These are phyloP conservation scores for Falco novaeseelandiae DNA, from an alignment of 2,797 vertebrate genomes.

Conservation along the genomic window DNA sequence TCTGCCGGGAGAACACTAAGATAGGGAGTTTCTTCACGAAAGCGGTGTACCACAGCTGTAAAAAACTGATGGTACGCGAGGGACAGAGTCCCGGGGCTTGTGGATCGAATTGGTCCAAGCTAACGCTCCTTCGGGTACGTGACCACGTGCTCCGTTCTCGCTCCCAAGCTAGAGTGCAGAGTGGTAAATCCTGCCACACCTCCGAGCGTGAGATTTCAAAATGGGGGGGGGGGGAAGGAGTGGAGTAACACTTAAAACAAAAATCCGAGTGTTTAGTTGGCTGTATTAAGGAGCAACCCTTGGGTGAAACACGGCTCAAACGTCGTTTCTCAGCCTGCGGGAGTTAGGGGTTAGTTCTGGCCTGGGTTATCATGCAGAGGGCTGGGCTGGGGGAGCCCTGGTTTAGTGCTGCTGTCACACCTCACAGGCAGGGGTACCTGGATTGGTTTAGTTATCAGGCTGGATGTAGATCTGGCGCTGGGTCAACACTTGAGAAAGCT, in stretches of 20 bases:
- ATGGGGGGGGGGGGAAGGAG: background rate
- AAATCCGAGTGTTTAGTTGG: background rate
- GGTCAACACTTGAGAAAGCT: conserved; percentile 98
- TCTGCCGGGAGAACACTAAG: background rate
- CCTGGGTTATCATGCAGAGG: conserved; percentile 41
- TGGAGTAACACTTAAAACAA: background rate
- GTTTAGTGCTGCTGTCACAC: conserved; percentile 75
- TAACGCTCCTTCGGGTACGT: background rate
- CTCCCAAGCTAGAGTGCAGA: conserved; percentile 3
- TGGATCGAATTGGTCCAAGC: background rate
- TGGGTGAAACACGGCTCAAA: background rate
- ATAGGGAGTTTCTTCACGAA: background rate
- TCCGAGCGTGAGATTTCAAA: background rate
- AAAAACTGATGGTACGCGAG: background rate
- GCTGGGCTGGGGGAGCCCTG: conserved; percentile 69
- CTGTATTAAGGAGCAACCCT: background rate
- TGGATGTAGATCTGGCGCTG: conserved; percentile 99
- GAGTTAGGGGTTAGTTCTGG: conserved; percentile 74
- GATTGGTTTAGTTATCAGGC: conserved; percentile 88
- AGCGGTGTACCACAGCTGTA: background rate
- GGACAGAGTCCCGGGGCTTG: background rate
- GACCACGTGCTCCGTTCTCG: background rate
- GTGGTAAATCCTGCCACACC: background rate
- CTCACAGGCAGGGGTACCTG: conserved; percentile 87
- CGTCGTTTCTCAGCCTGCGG: background rate